A percentile compares a stretch with the other conserved stretches of the same genome.
phyloP scores from a whole-genome alignment of 2,113 vertebrate species.

The Paraplagusia blochii region DNA sequence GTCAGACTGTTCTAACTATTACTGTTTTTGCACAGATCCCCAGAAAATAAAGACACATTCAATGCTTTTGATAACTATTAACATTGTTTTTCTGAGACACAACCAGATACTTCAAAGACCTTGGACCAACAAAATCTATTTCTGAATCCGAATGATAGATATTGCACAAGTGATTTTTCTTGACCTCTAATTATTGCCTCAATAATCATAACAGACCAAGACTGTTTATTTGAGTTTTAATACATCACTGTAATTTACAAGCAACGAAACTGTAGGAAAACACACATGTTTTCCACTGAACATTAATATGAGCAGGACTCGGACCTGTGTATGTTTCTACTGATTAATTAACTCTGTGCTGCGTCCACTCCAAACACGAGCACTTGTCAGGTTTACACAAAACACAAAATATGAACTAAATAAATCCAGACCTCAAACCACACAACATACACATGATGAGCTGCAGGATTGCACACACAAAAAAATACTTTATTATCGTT shows the following conservation, averaged over 20 bases:
- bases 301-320: not conserved
- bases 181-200: slow-evolving; percentile 30
- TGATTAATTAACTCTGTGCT: slow-evolving; percentile 8
- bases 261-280: not conserved
- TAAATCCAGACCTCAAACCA: slow-evolving; percentile 3
- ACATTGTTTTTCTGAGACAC: not conserved
- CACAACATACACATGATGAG: slow-evolving; percentile 2
- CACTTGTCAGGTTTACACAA: slow-evolving; percentile 6
- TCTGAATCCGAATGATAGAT: no score
- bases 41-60: no score
- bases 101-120: no score
- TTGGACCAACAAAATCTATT: no score
- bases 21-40: not conserved
- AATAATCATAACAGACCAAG: slow-evolving; percentile 41
- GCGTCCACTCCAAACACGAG: slow-evolving; percentile 3
- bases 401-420: slow-evolving; percentile 1
- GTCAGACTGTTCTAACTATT: slow-evolving; percentile 10
- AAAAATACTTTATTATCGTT: no score
- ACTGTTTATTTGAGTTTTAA: slow-evolving; percentile 37
- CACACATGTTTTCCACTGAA: slow-evolving; percentile 3
- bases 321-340: not conserved
- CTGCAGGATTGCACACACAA: slow-evolving; percentile 10
- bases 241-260: slow-evolving; percentile 24
- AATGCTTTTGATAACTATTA: slow-evolving; percentile 23
- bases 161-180: not conserved